phyloP scores from a whole-genome alignment of 2,888 invertebrate species.

The Orthosia incerta region DNA sequence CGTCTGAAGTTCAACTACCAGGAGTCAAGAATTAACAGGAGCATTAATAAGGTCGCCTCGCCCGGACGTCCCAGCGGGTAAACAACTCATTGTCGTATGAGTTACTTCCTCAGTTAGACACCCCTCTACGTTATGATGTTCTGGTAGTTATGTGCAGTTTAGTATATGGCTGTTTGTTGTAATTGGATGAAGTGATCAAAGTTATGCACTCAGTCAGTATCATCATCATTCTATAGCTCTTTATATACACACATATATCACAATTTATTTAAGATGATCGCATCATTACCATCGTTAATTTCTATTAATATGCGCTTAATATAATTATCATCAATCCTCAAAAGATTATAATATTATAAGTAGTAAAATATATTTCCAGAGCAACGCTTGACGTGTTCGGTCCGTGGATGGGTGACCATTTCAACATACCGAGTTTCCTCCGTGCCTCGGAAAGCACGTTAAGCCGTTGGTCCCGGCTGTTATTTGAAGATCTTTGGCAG shows the following conservation, averaged over 20 bases:
- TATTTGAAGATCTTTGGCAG: too few relatives aligned
- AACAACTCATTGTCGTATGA: constrained; percentile 62
- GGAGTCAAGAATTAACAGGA: constrained; percentile 64
- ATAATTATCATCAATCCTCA: neutral
- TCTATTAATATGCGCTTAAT: too few relatives aligned
- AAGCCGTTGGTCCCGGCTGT: too few relatives aligned
- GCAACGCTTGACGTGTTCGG: too few relatives aligned
- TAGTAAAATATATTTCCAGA: too few relatives aligned
- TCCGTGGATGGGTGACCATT: too few relatives aligned
- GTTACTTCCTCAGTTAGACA: constrained; percentile 57
- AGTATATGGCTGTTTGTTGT: constrained; percentile 35
- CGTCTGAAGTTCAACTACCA: constrained; percentile 61
- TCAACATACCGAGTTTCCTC: too few relatives aligned
- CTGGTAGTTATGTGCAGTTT: constrained; percentile 45
- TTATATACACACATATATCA: too few relatives aligned
- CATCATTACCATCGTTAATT: too few relatives aligned
- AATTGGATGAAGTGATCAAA: constrained; percentile 19
- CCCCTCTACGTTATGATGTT: constrained; percentile 46
- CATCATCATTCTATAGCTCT: too few relatives aligned
- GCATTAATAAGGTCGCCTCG: constrained; percentile 61
- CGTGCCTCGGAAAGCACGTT: too few relatives aligned
- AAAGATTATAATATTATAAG: neutral
- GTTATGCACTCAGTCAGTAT: neutral
- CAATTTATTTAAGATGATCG: too few relatives aligned
- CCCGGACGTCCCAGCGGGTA: constrained; percentile 58